These are phyloP conservation scores for Dasyurus viverrinus DNA, from an alignment of 2,113 vertebrate genomes.

Conservation along the genomic window DNA sequence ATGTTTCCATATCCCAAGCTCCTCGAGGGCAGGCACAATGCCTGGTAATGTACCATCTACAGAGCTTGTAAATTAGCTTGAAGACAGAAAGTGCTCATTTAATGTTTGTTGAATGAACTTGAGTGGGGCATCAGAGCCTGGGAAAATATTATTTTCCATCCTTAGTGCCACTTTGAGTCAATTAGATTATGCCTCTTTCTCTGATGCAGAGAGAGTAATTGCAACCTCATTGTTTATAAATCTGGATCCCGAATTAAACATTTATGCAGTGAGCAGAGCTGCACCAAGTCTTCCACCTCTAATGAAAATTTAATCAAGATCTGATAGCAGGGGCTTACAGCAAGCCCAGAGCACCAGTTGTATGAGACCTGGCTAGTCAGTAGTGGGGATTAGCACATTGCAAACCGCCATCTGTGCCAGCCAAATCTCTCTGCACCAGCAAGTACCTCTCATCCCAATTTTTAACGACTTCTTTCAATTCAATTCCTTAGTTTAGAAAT, in stretches of 20 bases:
- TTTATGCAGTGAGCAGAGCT: slow-evolving; percentile 35
- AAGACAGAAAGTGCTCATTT: not conserved
- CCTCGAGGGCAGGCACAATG: not conserved
- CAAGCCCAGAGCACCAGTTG: not conserved
- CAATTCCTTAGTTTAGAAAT: slow-evolving; percentile 47
- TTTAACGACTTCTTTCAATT: not conserved
- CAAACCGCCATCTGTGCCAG: not conserved
- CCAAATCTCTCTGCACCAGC: not conserved
- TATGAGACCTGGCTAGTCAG: not conserved
- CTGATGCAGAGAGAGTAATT: slow-evolving; percentile 54
- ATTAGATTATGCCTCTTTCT: slow-evolving; percentile 48
- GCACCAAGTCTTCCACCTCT: slow-evolving; percentile 9
- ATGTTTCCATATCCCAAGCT: not conserved
- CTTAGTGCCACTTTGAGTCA: not conserved
- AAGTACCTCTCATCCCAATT: not conserved
- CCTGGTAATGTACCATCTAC: not conserved
- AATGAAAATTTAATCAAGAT: slow-evolving; percentile 42
- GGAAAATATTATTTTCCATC: not conserved
- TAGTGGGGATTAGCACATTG: not conserved
- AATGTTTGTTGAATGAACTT: not conserved
- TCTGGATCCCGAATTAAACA: slow-evolving; percentile 65
- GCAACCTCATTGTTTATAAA: slow-evolving; percentile 47
- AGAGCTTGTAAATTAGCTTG: not conserved
- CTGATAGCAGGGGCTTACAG: slow-evolving; percentile 38
- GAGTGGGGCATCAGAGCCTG: not conserved